phyloP scores from a whole-genome alignment of 2,113 vertebrate species.

The Zosterops pallidus region DNA sequence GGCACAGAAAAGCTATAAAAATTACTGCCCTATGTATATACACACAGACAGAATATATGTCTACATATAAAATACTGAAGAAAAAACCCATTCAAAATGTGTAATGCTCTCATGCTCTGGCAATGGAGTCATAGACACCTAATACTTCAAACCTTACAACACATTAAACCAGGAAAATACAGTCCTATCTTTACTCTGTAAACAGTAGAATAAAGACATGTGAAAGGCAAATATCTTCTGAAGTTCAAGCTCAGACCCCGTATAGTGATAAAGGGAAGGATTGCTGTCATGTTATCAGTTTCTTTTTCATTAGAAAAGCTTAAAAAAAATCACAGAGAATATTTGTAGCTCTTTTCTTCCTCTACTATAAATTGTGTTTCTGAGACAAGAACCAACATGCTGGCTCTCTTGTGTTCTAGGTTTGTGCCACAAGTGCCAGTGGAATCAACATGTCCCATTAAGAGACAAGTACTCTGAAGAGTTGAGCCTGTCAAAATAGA shows the following conservation, averaged over 20 bases:
- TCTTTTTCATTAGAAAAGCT: background rate
- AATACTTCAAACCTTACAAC: background rate
- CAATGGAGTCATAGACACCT: background rate
- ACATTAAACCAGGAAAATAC: background rate
- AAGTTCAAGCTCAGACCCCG: background rate
- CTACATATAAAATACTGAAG: background rate
- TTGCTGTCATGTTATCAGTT: background rate
- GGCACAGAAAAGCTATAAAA: background rate
- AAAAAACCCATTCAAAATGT: fast-evolving
- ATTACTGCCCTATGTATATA: background rate
- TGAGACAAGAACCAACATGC: conserved; percentile 15
- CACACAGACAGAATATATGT: background rate
- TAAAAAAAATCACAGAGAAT: background rate
- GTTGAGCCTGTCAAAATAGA: conserved; percentile 49
- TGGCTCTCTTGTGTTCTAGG: conserved; percentile 57
- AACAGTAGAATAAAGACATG: background rate
- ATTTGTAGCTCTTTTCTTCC: background rate
- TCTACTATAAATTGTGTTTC: conserved; percentile 37
- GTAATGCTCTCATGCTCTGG: background rate
- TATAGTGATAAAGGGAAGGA: background rate
- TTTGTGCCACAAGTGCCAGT: conserved; percentile 43
- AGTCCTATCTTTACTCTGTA: background rate
- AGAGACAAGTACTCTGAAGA: conserved; percentile 67
- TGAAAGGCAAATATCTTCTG: background rate
- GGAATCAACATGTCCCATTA: conserved; percentile 47